Percentiles rank a stretch among this genome's conserved stretches.
phyloP scores from a whole-genome alignment of 2,888 invertebrate genomes.

The Prosopocoilus inquinatus region DNA sequence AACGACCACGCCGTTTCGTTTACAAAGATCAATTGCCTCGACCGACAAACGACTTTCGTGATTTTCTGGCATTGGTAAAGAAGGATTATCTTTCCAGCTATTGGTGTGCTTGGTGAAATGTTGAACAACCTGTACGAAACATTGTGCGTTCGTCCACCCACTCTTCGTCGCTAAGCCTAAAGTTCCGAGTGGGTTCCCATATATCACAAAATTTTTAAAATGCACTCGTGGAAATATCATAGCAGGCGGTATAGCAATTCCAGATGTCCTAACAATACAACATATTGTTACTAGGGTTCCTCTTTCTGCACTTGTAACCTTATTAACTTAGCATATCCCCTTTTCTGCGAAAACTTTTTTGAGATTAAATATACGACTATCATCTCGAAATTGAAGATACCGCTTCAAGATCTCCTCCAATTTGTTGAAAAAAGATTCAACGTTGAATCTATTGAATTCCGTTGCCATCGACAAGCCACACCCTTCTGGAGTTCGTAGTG shows the following conservation, averaged over 20 bases:
- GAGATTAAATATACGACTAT: constrained; percentile 25
- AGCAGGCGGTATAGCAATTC: constrained; percentile 36
- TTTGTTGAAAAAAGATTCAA: too few relatives aligned
- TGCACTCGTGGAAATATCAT: constrained; percentile 41
- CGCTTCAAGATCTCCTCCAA: too few relatives aligned
- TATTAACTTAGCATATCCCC: constrained; percentile 33
- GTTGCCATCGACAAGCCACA: too few relatives aligned
- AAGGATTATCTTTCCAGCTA: constrained; percentile 33
- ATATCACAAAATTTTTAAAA: constrained; percentile 37
- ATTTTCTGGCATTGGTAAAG: constrained; percentile 39
- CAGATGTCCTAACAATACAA: constrained; percentile 36
- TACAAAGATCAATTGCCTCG: constrained; percentile 31
- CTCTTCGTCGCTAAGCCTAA: constrained; percentile 39
- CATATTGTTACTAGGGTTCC: constrained; percentile 40
- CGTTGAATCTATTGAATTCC: too few relatives aligned
- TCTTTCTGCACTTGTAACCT: constrained; percentile 41
- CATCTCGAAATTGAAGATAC: constrained; percentile 19
- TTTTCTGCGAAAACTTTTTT: constrained; percentile 29
- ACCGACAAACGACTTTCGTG: constrained; percentile 37
- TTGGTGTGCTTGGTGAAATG: constrained; percentile 39
- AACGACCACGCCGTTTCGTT: constrained; percentile 42
- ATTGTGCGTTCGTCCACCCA: constrained; percentile 43
- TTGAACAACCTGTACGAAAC: too few relatives aligned
- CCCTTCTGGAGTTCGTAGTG: too few relatives aligned
- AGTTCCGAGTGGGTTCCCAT: constrained; percentile 40